Base-by-base conservation (phyloP, 2,797 vertebrate species). In the Echiichthys vipera region DNA sequence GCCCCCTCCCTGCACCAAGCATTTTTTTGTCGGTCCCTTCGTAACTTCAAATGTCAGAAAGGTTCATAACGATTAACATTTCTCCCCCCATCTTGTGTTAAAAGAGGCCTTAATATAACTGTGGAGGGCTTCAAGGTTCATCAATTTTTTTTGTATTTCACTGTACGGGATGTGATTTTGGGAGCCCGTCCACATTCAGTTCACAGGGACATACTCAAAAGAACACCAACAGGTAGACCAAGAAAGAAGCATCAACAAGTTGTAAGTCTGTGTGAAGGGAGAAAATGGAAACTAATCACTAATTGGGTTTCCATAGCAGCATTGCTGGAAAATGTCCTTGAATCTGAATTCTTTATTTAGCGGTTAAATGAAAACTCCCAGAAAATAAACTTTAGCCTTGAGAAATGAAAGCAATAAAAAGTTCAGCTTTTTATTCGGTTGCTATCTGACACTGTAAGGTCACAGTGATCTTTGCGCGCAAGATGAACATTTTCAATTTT, bases 401-500 rank as follows among this genome's bases (percentile, higher is more conserved):
- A 3, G 14, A 45, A 75, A 67, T 36, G 47, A 75, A 63, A 85
- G 43, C 27, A 58, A 78, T 45, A 20, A 83, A 78, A 77, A 57
- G 32, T 73, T 61, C 11, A 0, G 39, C 65, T 74, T 79, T 78
- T 74, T 46, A 70, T 75, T 59, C 51, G 32, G 57, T 70, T 81
- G 70, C 53, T 65, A 59, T 42, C 18, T 49, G 71, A 79, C 59
- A 55, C 40, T 0, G 24, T 29, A 5, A 77, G 87, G 87, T 87
- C 85, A 68, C 17, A 3, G 37, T 14, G 76, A 84, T 82, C 78
- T 75, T 37, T 67, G 79, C 32, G 10, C 74, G 50, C 58, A 59
- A 71, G 76, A 88, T 30, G 68, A 75, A 85, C 73, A 37, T 77
- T 89, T 90, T 90, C 82, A 78, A 83, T 88, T 87, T 82, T 54